Percentiles rank a stretch among this genome's conserved stretches.
Conservation (phyloP, 2,888 invertebrate genomes). For the Thereva unica region DNA sequence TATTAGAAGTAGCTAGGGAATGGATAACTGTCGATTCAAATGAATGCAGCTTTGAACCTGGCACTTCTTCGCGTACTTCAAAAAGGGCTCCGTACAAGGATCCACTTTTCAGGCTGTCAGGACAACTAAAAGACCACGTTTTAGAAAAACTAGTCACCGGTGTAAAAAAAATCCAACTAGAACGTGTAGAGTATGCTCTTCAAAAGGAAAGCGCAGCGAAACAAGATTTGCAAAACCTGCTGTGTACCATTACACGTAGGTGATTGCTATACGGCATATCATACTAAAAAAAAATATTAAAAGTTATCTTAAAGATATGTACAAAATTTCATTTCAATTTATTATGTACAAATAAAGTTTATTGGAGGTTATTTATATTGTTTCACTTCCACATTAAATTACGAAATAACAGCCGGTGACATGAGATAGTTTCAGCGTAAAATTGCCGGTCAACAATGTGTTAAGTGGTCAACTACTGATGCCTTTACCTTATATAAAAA, state of each 20-base stretch:
- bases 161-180: conserved; percentile 28
- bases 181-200: conserved; percentile 8
- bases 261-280: conserved; percentile 1
- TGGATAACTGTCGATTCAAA: conserved; percentile 34
- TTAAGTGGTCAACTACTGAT: too few species aligned
- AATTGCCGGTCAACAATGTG: conserved; percentile 7
- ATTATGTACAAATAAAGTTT: neutral
- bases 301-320: conserved; percentile 6
- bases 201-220: conserved; percentile 23
- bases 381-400: conserved; percentile 7
- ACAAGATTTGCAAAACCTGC: conserved; percentile 26
- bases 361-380: conserved; percentile 6
- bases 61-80: conserved; percentile 31
- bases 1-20: conserved; percentile 35
- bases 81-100: conserved; percentile 30
- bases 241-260: conserved; percentile 11
- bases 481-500: too few species aligned
- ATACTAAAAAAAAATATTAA: conserved; percentile 1
- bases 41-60: conserved; percentile 28
- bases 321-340: conserved; percentile 4
- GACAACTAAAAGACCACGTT: conserved; percentile 21
- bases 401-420: conserved; percentile 2
- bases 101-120: conserved; percentile 27
- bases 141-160: conserved; percentile 26
- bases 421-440: conserved; percentile 13